phyloP scores from a whole-genome alignment of 1,140 invertebrate genomes.

The Heliconius congener region DNA sequence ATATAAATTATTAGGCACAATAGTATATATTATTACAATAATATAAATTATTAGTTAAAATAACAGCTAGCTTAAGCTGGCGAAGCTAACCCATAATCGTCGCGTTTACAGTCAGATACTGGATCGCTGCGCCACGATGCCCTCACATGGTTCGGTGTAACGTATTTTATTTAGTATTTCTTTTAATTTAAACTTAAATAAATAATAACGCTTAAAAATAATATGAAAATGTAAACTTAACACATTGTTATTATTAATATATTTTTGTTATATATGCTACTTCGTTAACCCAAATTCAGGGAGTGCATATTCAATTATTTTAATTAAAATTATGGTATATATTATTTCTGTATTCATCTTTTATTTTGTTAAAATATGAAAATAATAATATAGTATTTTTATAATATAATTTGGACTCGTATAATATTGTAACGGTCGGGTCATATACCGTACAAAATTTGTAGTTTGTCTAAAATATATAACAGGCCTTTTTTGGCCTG shows the following conservation, averaged over 20 bases:
- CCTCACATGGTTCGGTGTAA: too few species aligned
- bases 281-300: conserved; percentile 6
- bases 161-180: too few species aligned
- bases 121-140: not conserved
- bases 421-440: too few species aligned
- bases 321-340: conserved; percentile 1
- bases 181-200: too few species aligned
- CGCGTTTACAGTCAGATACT: not conserved
- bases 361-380: not conserved
- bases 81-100: not conserved
- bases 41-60: too few species aligned
- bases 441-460: too few species aligned
- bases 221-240: not conserved
- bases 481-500: too few species aligned
- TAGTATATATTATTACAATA: too few species aligned
- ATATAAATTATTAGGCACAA: too few species aligned
- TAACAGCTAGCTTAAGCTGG: too few species aligned
- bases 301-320: conserved; percentile 5
- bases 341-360: not conserved
- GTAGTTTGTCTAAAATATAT: too few species aligned
- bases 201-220: too few species aligned
- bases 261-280: not conserved
- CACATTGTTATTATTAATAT: not conserved
- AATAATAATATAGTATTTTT: not conserved
- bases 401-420: not conserved